Evolutionary conservation across 2,888 invertebrate genomes (phyloP).

Genomic region (Acronicta aceris): DNA sequence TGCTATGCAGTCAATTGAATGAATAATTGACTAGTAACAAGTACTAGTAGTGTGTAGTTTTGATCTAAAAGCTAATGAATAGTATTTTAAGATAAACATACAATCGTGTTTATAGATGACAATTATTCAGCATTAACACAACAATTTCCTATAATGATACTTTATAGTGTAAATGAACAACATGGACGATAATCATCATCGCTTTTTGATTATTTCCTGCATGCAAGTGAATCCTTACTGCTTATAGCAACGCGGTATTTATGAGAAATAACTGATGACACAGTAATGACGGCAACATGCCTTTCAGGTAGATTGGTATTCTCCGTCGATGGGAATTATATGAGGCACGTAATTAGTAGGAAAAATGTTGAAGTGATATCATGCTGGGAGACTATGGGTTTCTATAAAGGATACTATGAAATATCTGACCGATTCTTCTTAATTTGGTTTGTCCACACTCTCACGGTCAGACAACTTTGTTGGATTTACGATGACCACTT

Average conservation of each 20-base stretch:
- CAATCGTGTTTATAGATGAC: slow-evolving; percentile 22
- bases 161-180: slow-evolving; percentile 30
- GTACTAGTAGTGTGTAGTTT: too few species aligned
- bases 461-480: background rate
- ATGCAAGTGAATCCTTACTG: slow-evolving; percentile 47
- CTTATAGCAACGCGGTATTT: slow-evolving; percentile 37
- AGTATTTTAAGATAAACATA: background rate
- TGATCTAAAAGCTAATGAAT: background rate
- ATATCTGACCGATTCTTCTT: slow-evolving; percentile 6
- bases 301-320: slow-evolving; percentile 46
- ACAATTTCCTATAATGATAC: slow-evolving; percentile 29
- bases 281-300: slow-evolving; percentile 44
- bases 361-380: slow-evolving; percentile 41
- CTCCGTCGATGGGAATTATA: slow-evolving; percentile 32
- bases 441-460: background rate
- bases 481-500: background rate
- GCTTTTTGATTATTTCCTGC: slow-evolving; percentile 56
- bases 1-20: too few species aligned
- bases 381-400: slow-evolving; percentile 21
- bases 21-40: too few species aligned
- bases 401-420: slow-evolving; percentile 9
- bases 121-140: slow-evolving; percentile 37
- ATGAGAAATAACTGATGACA: slow-evolving; percentile 50
- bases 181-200: slow-evolving; percentile 33
- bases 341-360: slow-evolving; percentile 35